Base-by-base conservation (phyloP, 2,113 vertebrate genomes). In the Hippocampus abdominalis region DNA sequence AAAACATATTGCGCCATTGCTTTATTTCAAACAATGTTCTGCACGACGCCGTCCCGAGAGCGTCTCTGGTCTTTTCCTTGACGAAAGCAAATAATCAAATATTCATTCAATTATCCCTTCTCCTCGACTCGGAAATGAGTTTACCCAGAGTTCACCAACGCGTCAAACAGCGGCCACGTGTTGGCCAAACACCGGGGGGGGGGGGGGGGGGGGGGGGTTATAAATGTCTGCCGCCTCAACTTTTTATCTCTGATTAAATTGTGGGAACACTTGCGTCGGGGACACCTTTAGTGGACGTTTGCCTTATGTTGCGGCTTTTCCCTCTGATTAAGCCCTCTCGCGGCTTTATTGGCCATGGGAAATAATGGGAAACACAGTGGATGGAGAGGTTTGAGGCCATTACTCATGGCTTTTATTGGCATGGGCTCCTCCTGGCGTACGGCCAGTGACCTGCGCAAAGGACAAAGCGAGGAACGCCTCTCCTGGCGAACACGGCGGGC, bases 351-450 rank as follows among this genome's bases (percentile, higher is more conserved):
- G 83, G 80, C 84, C 75, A 75, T 79, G 83, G 82, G 79, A 86
- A 90, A 89, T 88, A 89, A 89, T 89, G 84, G 87, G 87, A 87
- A 89, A 86, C 84, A 84, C 76, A 81, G 83, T 61, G 81, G 89
- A 89, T 84, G 88, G 87, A 81, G 83, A 87, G 78, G 84, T 88
- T 90, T 89, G 82, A 83, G 86, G 72, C 86, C 86, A 86, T 89
- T 89, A 89, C 88, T 89, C 87, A 89, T 79, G 76, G 80, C 77
- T 88, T 89, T 88, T 89, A 89, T 89, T 90, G 87, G 88, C 86
- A 86, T 79, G 71, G 82, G 83, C 80, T 77, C 64, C 77, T 81
- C 77, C 83, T 89, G 89, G 89, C 88, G 32, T 42, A 12, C 23
- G 74, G 82, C 88, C 88, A 87, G 79, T 84, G 87, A 90, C 85